phyloP scores from a whole-genome alignment of 2,113 vertebrate genomes.

The Indri indri region DNA sequence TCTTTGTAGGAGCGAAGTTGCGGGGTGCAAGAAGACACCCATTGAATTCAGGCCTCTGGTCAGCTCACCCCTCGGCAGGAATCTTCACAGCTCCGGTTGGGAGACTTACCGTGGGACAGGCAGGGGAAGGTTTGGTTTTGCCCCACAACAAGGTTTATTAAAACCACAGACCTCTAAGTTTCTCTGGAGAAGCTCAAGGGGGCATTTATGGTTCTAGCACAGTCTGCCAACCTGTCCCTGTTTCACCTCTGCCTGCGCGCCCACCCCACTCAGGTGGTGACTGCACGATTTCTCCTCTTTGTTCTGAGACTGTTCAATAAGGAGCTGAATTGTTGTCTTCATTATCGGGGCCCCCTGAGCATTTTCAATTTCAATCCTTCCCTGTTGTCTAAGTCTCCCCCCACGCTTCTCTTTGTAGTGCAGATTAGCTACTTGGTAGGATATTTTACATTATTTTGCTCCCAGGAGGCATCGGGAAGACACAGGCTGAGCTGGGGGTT shows the following conservation, averaged over 20 bases:
- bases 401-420: slow-evolving; percentile 66
- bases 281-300: slow-evolving; percentile 51
- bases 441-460: slow-evolving; percentile 62
- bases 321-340: slow-evolving; percentile 68
- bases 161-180: background rate
- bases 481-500: background rate
- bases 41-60: background rate
- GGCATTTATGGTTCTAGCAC: background rate
- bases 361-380: slow-evolving; percentile 70
- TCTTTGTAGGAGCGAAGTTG: background rate
- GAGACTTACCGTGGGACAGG: background rate
- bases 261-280: background rate
- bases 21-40: background rate
- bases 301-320: slow-evolving; percentile 43
- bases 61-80: background rate
- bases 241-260: background rate
- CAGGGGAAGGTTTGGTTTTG: background rate
- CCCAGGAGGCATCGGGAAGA: slow-evolving; percentile 28
- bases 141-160: background rate
- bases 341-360: slow-evolving; percentile 65
- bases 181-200: background rate
- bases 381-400: slow-evolving; percentile 27
- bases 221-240: background rate
- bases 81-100: background rate
- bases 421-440: slow-evolving; percentile 60